Evolutionary conservation across 2,797 vertebrate genomes (phyloP).

Genomic region (Emys orbicularis): DNA sequence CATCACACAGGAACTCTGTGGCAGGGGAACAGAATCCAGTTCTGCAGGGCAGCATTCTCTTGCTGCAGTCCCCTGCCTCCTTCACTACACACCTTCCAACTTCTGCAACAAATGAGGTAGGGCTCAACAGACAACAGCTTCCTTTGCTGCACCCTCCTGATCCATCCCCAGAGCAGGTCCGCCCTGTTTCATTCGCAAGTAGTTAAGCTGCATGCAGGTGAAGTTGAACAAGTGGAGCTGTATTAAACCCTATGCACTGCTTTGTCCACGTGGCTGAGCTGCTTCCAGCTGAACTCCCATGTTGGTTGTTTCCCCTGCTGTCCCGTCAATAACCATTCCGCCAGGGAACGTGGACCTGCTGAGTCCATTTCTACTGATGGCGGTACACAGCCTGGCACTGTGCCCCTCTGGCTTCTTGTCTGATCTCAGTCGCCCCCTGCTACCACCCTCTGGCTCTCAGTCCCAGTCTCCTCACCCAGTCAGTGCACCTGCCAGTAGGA

Average conservation of each 20-base stretch:
- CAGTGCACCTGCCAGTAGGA: no score
- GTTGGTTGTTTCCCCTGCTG: no score
- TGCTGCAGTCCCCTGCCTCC: not conserved
- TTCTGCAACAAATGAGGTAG: no score
- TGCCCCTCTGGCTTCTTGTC: not conserved
- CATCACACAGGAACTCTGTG: not conserved
- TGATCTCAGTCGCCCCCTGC: not conserved
- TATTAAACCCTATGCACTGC: no score
- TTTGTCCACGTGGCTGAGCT: not conserved
- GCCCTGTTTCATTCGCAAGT: not conserved
- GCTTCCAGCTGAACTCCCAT: no score
- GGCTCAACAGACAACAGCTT: not conserved
- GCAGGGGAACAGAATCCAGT: not conserved
- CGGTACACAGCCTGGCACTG: no score
- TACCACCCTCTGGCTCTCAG: not conserved
- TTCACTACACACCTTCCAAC: not conserved
- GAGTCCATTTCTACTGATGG: no score
- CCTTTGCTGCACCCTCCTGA: not conserved
- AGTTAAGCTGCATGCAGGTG: no score
- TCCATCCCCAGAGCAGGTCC: not conserved
- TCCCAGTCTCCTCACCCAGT: not conserved
- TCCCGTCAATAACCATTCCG: no score
- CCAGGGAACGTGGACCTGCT: no score
- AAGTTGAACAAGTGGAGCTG: not conserved
- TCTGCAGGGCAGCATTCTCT: not conserved